phyloP scores from a whole-genome alignment of 2,797 vertebrate genomes.

The Stomatorhinus walkeri region DNA sequence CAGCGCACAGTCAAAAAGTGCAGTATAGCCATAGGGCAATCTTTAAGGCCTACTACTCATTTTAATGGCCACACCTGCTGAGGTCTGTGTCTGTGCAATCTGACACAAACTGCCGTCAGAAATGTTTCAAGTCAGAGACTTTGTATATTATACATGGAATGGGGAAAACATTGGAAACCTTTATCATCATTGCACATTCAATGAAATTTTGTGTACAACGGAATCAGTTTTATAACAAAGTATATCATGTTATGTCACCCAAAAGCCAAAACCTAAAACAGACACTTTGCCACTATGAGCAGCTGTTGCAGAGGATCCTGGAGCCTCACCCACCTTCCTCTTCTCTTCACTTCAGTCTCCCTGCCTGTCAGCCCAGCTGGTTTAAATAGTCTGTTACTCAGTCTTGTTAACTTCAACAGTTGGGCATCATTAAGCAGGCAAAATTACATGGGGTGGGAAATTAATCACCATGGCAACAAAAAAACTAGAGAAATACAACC shows the following conservation, averaged over 20 bases:
- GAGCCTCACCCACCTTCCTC: not conserved
- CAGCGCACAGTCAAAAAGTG: not conserved
- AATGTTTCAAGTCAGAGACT: not conserved
- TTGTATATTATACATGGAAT: not conserved
- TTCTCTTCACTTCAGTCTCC: not conserved
- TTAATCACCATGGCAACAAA: slow-evolving; percentile 16
- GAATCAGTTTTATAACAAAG: not conserved
- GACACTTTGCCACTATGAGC: not conserved
- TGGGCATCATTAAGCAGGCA: slow-evolving; percentile 27
- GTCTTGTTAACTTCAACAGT: slow-evolving; percentile 14
- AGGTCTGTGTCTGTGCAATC: not conserved
- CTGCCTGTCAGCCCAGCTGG: slow-evolving; percentile 33
- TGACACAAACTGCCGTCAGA: not conserved
- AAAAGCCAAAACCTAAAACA: not conserved
- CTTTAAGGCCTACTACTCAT: not conserved
- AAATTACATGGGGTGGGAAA: not conserved
- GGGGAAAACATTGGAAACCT: not conserved
- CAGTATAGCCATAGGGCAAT: not conserved
- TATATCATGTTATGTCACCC: not conserved
- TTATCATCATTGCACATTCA: not conserved
- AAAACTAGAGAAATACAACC: not conserved
- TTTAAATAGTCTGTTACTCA: slow-evolving; percentile 35
- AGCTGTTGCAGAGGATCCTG: not conserved
- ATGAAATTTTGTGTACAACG: not conserved
- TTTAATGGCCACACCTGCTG: not conserved